Conservation (phyloP, 2,113 vertebrate genomes). For the Chamaetylas fuelleborni region DNA sequence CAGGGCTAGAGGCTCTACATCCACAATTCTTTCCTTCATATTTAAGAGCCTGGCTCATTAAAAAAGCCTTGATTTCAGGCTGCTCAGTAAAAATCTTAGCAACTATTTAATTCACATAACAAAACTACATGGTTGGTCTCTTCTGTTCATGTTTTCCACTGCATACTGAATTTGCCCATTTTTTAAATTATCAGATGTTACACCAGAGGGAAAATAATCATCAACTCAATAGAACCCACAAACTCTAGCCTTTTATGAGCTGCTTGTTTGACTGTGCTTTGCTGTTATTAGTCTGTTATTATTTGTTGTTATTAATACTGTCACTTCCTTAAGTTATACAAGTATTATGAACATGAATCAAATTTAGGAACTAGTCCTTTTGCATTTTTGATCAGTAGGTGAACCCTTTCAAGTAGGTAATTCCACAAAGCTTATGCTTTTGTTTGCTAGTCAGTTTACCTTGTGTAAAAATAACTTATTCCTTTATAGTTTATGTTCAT, state of each 20-base stretch:
- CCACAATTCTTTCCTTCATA: background rate
- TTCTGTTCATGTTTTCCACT: background rate
- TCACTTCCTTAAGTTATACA: background rate
- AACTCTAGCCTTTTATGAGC: background rate
- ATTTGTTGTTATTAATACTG: background rate
- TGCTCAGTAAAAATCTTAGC: background rate
- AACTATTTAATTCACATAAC: background rate
- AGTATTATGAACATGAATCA: background rate
- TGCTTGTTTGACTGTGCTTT: background rate
- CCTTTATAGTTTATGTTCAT: background rate
- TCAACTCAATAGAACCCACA: background rate
- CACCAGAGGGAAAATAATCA: background rate
- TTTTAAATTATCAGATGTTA: background rate
- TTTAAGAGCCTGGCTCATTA: background rate
- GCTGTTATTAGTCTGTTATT: background rate
- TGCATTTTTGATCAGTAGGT: background rate
- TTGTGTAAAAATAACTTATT: background rate
- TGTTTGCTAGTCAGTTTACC: background rate
- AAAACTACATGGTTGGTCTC: background rate
- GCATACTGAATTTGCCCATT: background rate
- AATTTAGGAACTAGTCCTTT: background rate
- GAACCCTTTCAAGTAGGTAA: background rate
- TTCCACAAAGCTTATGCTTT: background rate
- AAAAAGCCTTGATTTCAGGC: background rate
- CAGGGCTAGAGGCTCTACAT: background rate